A percentile compares a stretch with the other conserved stretches of the same genome.
Evolutionary conservation across 2,888 invertebrate genomes (phyloP).

Genomic region (Laspeyria flexula): DNA sequence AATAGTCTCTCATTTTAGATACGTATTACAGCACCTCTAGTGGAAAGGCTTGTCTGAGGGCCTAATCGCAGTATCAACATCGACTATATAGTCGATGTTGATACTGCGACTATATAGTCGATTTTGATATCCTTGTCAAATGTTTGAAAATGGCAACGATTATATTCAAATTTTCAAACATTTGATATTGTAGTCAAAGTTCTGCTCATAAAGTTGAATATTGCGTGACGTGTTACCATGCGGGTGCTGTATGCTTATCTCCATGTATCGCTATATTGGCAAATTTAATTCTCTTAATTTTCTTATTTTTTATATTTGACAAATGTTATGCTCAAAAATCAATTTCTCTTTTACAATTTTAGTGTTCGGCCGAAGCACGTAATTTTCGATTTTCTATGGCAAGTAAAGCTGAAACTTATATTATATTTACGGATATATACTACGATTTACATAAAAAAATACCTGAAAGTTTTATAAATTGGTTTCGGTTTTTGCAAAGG

Average conservation of each 20-base stretch:
- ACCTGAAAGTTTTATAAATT: not conserved
- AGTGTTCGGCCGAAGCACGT: not conserved
- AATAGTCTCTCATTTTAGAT: constrained; percentile 21
- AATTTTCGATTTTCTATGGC: not conserved
- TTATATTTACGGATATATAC: not conserved
- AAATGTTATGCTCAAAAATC: constrained; percentile 14
- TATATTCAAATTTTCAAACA: no score
- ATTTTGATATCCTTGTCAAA: no score
- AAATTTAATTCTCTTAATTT: not conserved
- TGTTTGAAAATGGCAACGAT: no score
- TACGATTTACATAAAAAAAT: no score
- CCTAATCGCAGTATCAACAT: no score
- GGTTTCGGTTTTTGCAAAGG: not conserved
- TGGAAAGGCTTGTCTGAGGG: no score
- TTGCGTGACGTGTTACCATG: no score
- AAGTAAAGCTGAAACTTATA: not conserved
- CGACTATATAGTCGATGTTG: no score
- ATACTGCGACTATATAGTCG: no score
- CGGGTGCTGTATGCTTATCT: not conserved
- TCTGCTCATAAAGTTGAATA: no score
- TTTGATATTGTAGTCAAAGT: no score
- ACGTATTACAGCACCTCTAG: constrained; percentile 6
- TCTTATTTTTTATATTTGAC: not conserved
- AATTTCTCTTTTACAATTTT: not conserved
- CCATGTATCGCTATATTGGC: constrained; percentile 6